Evolutionary conservation across 1,140 invertebrate species (phyloP).

Genomic region (Sitobion miscanthi): DNA sequence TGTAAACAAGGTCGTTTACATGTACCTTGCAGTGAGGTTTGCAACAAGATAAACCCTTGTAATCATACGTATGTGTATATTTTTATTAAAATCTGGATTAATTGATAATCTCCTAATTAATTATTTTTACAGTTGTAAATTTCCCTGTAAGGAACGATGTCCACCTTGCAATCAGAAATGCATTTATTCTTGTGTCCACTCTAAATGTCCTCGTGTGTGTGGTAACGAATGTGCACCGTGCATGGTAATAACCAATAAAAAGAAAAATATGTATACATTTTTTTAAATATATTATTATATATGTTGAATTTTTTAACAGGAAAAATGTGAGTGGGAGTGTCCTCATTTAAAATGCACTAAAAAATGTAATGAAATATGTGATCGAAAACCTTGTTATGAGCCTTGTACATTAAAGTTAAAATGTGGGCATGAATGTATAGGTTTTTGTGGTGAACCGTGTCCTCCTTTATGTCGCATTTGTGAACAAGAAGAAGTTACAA

Average conservation of each 20-base stretch:
- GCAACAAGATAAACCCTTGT: background rate
- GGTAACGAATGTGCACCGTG: slow-evolving; percentile 70
- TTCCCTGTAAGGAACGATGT: slow-evolving; percentile 68
- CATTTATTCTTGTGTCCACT: slow-evolving; percentile 68
- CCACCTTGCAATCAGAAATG: slow-evolving; percentile 70
- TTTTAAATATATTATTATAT: background rate
- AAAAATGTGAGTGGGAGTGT: slow-evolving; percentile 64
- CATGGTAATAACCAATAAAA: slow-evolving; percentile 62
- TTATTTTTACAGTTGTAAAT: slow-evolving; percentile 67
- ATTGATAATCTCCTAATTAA: background rate
- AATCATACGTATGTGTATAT: background rate
- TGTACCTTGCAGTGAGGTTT: background rate
- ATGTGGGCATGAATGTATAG: slow-evolving; percentile 71
- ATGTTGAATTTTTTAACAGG: slow-evolving; percentile 61
- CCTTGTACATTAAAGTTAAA: slow-evolving; percentile 64
- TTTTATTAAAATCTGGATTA: background rate
- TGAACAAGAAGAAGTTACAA: slow-evolving; percentile 63
- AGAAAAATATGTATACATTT: background rate
- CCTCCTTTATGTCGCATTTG: slow-evolving; percentile 66
- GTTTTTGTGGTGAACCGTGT: slow-evolving; percentile 74
- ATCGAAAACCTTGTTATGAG: slow-evolving; percentile 65
- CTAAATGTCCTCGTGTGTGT: slow-evolving; percentile 67
- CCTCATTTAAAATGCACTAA: slow-evolving; percentile 67
- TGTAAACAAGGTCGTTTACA: background rate
- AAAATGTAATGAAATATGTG: slow-evolving; percentile 67